Conservation (phyloP, 2,113 vertebrate species). For the Noturus placidus region DNA sequence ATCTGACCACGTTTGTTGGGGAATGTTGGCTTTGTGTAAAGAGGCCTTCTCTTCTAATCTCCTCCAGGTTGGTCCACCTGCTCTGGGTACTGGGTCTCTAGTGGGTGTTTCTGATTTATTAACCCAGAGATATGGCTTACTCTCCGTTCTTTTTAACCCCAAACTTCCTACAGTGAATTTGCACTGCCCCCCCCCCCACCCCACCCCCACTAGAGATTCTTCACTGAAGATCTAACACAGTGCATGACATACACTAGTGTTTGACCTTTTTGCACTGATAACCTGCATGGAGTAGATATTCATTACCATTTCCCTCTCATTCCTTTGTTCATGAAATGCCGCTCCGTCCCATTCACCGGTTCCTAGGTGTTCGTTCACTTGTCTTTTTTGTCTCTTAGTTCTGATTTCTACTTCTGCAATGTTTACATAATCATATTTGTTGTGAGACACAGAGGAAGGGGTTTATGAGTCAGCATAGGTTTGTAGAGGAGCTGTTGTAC, state of each 20-base stretch:
- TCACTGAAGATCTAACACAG: not conserved
- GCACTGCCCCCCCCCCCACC: not conserved
- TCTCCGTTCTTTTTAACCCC: constrained; percentile 21
- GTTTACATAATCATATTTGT: not conserved
- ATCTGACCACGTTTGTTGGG: constrained; percentile 8
- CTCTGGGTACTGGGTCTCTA: not conserved
- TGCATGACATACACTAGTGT: not conserved
- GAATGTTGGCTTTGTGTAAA: constrained; percentile 30
- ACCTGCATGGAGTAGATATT: constrained; percentile 31
- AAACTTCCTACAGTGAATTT: not conserved
- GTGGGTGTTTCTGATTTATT: constrained; percentile 5
- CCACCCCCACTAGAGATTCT: too few relatives aligned
- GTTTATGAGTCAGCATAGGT: not conserved
- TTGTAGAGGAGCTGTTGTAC: not conserved
- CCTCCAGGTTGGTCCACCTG: constrained; percentile 5
- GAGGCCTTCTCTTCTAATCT: not conserved
- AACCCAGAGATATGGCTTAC: constrained; percentile 12
- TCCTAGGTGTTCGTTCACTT: not conserved
- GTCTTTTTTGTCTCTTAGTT: not conserved
- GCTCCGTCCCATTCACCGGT: not conserved
- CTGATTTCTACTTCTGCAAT: not conserved
- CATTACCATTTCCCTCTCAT: not conserved
- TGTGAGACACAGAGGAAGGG: not conserved
- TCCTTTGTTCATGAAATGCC: not conserved
- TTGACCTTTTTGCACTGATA: not conserved